These are phyloP conservation scores for Spatulosminthurus flaviceps DNA, from an alignment of 2,888 invertebrate species.

Conservation along the genomic window DNA sequence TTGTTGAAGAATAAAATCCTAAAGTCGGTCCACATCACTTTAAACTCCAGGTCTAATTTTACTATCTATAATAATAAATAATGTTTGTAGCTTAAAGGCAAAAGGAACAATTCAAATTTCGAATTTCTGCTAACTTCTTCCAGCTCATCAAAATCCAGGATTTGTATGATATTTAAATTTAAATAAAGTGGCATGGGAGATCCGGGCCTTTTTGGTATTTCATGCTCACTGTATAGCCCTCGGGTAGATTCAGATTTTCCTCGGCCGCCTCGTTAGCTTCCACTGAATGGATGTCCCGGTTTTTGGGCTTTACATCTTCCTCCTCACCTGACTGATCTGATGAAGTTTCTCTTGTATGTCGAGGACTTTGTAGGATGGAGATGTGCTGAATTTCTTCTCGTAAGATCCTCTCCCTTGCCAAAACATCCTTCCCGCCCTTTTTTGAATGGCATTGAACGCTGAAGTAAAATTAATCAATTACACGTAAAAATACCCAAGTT, in stretches of 20 bases:
- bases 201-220: slow-evolving; percentile 25
- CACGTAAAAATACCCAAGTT: too few relatives aligned
- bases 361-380: too few relatives aligned
- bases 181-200: slow-evolving; percentile 28
- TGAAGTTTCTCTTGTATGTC: too few relatives aligned
- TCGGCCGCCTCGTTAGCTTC: neutral
- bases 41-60: slow-evolving; percentile 43
- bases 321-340: too few relatives aligned
- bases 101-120: neutral
- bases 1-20: slow-evolving; percentile 32
- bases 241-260: neutral
- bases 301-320: neutral
- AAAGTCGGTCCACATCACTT: slow-evolving; percentile 46
- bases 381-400: too few relatives aligned
- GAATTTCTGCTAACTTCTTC: slow-evolving; percentile 18
- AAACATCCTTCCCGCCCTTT: too few relatives aligned
- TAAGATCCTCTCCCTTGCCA: too few relatives aligned
- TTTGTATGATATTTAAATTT: slow-evolving; percentile 25
- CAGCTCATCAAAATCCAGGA: slow-evolving; percentile 34
- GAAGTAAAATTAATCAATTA: too few relatives aligned
- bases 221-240: slow-evolving; percentile 31
- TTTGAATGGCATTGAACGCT: too few relatives aligned
- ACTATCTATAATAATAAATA: neutral
- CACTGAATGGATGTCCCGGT: neutral
- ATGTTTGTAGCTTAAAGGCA: neutral